Base-by-base conservation (phyloP, 2,113 vertebrate genomes). In the Trachemys scripta region DNA sequence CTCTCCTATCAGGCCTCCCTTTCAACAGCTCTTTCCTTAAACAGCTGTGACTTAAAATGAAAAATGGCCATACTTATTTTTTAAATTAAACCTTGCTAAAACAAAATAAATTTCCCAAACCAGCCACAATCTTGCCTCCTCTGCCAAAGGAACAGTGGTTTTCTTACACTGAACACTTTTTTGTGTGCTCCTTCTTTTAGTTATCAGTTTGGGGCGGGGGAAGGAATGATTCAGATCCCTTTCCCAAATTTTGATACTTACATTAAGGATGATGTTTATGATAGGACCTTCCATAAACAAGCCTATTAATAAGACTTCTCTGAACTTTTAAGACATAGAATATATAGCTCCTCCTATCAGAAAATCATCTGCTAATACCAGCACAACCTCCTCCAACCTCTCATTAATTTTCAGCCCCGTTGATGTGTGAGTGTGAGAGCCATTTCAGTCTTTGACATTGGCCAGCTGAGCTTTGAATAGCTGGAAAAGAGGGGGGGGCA, bases 331-430 rank as follows among this genome's bases (percentile, higher is more conserved):
- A 86, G 20, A 75, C 91, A 90, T 20, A 10, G 50, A 29, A 97
- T 94, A 94, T 93, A 65, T 53, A 95, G 80, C 92, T 96, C 65
- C 13, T 50, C 90, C 85, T 84, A 87, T 91, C 84, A 92, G 84
- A 96, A 94, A 96, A 29, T 87, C 78, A 88, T 80, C 29, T 87
- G 49, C 22, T 79, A 62, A 91, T 92, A 91, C 92, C 62, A 86
- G 89, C 35, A 35, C 35, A 93, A 47, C 17, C 1, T 57, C 45
- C 56, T 75, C 10, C 88, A 20, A 20, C 6, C 2, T 4, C 65
- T 45, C 65, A 20, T 8, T 1, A 45, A n/a, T 69, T n/a, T 69
- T 31, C 31, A 35, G 65, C 6, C 62, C 31, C 14, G 1, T 31
- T 65, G 31, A 35, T n/a, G 62, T 27, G 35, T 79, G 12, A 31